A percentile compares a stretch with the other conserved stretches of the same genome.
Evolutionary conservation across 2,113 vertebrate species (phyloP).

Genomic region (Crotalus viridis): DNA sequence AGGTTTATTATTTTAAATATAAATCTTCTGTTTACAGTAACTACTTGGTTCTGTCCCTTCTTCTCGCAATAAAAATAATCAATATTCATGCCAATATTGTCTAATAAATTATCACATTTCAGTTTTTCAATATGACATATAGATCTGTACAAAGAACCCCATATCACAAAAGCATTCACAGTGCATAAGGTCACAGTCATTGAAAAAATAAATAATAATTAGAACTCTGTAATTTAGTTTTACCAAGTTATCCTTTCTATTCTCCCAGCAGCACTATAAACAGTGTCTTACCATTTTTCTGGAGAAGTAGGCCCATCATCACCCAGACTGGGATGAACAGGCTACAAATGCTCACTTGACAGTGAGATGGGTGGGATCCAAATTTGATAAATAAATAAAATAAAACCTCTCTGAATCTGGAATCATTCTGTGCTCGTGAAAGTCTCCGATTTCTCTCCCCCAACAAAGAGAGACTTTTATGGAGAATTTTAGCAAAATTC

Average conservation of each 20-base stretch:
- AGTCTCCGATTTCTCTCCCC: neutral
- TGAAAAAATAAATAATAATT: conserved; percentile 81
- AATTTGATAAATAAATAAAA: neutral
- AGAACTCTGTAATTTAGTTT: conserved; percentile 71
- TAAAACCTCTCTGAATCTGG: conserved; percentile 11
- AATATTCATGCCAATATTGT: conserved; percentile 71
- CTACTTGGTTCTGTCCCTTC: conserved; percentile 59
- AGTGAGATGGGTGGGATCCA: neutral
- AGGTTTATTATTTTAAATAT: conserved; percentile 76
- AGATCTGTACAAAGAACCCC: conserved; percentile 85
- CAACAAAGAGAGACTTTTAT: neutral
- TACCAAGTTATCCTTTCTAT: conserved; percentile 66
- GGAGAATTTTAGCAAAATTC: conserved; percentile 26
- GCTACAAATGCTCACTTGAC: conserved; percentile 27
- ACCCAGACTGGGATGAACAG: conserved; percentile 29
- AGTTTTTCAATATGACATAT: conserved; percentile 60
- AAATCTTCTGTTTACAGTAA: conserved; percentile 71
- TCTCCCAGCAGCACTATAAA: conserved; percentile 58
- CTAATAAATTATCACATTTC: conserved; percentile 70
- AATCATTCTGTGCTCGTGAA: conserved; percentile 31
- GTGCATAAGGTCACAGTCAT: conserved; percentile 94
- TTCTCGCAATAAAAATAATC: conserved; percentile 75
- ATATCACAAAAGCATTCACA: conserved; percentile 94
- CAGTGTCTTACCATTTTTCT: conserved; percentile 50
- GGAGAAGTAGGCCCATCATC: conserved; percentile 33